phyloP scores from a whole-genome alignment of 2,888 invertebrate genomes.

The Amphipoea oculea region DNA sequence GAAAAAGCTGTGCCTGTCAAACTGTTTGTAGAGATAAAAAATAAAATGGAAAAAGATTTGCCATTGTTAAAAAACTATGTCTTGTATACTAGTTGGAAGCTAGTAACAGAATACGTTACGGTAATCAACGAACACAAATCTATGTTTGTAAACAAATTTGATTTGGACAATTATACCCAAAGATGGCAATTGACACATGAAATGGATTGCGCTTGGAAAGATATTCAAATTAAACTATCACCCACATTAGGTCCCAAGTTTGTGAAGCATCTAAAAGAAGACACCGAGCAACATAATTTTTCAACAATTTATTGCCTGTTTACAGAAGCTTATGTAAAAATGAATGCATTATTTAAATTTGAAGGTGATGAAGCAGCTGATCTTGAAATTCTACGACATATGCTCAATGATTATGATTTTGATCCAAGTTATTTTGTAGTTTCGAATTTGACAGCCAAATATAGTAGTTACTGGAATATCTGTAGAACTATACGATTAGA shows the following conservation, averaged over 20 bases:
- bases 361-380: no score
- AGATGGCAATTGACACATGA: background rate
- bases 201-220: background rate
- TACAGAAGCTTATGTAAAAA: conserved; percentile 38
- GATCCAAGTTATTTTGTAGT: conserved; percentile 10
- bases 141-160: background rate
- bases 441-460: background rate
- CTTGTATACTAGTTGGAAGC: conserved; percentile 67
- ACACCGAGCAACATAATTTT: conserved; percentile 9
- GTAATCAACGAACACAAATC: conserved; percentile 56
- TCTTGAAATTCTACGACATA: conserved; percentile 8
- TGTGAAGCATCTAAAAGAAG: conserved; percentile 19
- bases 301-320: conserved; percentile 15
- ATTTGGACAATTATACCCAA: background rate
- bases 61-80: conserved; percentile 50
- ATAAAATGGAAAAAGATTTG: conserved; percentile 59
- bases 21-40: conserved; percentile 68
- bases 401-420: conserved; percentile 14
- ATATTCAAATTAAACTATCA: conserved; percentile 8
- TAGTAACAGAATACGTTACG: conserved; percentile 63
- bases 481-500: conserved; percentile 3
- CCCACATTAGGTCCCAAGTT: background rate
- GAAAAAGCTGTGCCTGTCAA: conserved; percentile 70
- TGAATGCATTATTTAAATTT: conserved; percentile 4
- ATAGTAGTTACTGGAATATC: background rate